Evolutionary conservation across 1,140 invertebrate species (phyloP), one percentile per base, ranked within the genome.

Genomic region (Tetragonula clypearis): DNA sequence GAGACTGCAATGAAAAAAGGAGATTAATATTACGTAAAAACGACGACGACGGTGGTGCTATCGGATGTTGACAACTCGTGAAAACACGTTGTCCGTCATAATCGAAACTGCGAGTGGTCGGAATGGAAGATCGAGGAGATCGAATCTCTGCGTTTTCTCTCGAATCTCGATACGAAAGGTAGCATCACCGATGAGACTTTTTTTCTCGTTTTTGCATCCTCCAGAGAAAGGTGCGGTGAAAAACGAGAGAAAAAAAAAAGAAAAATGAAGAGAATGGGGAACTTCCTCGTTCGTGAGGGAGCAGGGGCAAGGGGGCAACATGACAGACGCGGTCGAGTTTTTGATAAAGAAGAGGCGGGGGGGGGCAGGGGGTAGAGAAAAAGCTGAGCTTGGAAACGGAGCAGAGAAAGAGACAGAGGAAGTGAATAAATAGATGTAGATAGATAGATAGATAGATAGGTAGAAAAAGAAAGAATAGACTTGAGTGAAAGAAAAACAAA

Each of bases 181-280:
- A 30, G 62, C 69, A 30, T 62, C 69, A 53, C 84, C 76, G 72
- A 79, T 86, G 87, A 80, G 85, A 84, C 86, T 56, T 26, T 26
- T 26, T 53, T 53, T 73, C 9, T 26, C 26, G n/a, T 55, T n/a
- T 65, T 86, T 53, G 90, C 74, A 82, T 84, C 79, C 1, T 60
- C 21, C 23, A n/a, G 58, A 90, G 86, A 71, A 84, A 75, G 72
- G 77, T 75, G 73, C 53, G 35, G n/a, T 69, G 41, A 71, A 30
- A 15, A 66, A 66, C n/a, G 26, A 6, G 8, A 6, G 26, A 8
- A 62, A 41, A 75, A 60, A 55, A 62, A 74, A 41, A 78, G 30
- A 74, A 15, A 79, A 56, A 11, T n/a, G 35, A 77, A 26, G 12
- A 23, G 12, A 55, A 15, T 30, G 30, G 17, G n/a, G 58, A 23